Base-by-base conservation (phyloP, 2,888 invertebrate genomes). In the Netelia inedita region DNA sequence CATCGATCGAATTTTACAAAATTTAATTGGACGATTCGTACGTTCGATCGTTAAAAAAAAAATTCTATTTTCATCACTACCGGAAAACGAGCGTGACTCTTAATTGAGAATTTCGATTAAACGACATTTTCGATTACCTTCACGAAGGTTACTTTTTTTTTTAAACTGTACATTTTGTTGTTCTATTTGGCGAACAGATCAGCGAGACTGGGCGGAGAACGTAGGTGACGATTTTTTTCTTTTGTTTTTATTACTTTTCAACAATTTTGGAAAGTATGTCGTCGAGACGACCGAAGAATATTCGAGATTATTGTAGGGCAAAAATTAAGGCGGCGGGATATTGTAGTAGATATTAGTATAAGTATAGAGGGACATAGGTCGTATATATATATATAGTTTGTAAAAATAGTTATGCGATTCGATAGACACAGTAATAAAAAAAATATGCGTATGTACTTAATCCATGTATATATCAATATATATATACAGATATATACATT, bases 171-270 rank as follows among this genome's bases (percentile, higher is more conserved):
- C 59, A 75, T 63, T 16, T 65, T 11, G 35, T 35, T 35, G 35
- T 41, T 1, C 57, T n/a, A 28, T 63, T 61, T 2, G n/a, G 43
- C 43, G 63, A 68, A 65, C 35, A 78, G 84, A 84, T 84, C 84
- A 78, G 84, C 81, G 84, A 81, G 81, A 81, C 81, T 83, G 65
- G 57, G 74, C 74, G 61, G 46, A 81, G 63, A 76, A 81, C 84
- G 76, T 78, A 73, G 81, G 73, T 76, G 66, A 73, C 76, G 81
- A 84, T 73, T 43, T 53, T 53, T 14, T 50, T 68, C 65, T n/a
- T 72, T 11, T 10, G 9, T 10, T 55, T 69, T 28, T 23, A 19
- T 57, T 69, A 74, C 21, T 66, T 76, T 14, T 11, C 35, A 72
- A 65, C 69, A 66, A 84, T 61, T 80, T 66, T 68, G 72, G 76